Conservation (phyloP, 1,140 invertebrate genomes). For the Brachionus paranguensis region DNA sequence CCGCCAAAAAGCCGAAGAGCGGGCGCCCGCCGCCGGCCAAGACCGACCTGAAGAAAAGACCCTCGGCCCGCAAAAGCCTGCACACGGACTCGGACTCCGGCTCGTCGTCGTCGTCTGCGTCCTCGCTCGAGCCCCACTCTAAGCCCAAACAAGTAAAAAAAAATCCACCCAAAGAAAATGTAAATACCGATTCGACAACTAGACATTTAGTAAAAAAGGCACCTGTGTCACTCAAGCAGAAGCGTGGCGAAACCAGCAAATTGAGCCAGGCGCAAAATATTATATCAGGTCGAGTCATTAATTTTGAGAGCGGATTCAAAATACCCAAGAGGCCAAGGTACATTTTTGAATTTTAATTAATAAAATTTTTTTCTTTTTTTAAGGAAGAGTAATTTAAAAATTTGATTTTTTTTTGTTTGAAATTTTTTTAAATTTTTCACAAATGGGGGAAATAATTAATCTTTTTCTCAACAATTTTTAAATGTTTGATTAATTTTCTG, state of each 20-base stretch:
- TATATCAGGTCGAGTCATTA: conserved; percentile 1
- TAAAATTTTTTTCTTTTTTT: background rate
- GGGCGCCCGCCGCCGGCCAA: background rate
- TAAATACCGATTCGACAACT: background rate
- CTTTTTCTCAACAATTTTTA: too few species aligned
- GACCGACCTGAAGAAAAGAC: background rate
- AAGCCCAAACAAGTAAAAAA: background rate
- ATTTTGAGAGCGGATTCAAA: conserved; percentile 5
- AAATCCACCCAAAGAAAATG: background rate
- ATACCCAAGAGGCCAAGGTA: conserved; percentile 17
- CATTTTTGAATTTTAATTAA: background rate
- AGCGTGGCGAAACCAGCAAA: background rate
- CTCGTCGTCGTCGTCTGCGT: background rate
- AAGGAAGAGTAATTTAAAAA: too few species aligned
- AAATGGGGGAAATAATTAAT: too few species aligned
- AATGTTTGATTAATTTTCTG: too few species aligned
- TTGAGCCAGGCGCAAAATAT: background rate
- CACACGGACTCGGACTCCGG: background rate
- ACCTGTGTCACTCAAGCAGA: background rate
- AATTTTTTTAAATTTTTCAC: too few species aligned
- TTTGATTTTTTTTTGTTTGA: too few species aligned
- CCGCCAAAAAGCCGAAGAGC: background rate
- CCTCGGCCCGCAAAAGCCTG: background rate
- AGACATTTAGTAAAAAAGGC: background rate
- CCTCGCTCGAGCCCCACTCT: background rate